Conservation (phyloP, 2,888 invertebrate genomes). For the Phaedon cochleariae region DNA sequence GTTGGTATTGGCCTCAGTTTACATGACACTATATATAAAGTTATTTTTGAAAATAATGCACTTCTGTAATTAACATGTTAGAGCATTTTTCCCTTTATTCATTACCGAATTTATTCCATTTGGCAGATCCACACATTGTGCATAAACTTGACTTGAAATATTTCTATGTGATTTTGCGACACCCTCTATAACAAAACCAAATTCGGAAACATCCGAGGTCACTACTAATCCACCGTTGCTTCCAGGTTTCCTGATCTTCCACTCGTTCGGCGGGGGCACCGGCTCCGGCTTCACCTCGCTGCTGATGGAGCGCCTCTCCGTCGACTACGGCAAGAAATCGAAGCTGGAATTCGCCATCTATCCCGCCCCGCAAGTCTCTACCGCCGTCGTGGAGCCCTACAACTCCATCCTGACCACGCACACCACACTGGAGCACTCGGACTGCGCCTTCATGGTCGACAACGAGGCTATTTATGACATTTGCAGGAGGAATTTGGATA, state of each 20-base stretch:
- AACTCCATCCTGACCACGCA: conserved; percentile 97
- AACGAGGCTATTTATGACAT: conserved; percentile 91
- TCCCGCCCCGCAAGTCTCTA: conserved; percentile 91
- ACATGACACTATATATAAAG: too few species aligned
- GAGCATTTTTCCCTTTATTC: too few species aligned
- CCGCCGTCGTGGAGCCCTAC: conserved; percentile 96
- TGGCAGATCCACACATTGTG: too few species aligned
- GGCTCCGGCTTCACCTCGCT: conserved; percentile 97
- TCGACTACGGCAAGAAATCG: conserved; percentile 96
- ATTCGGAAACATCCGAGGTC: too few species aligned
- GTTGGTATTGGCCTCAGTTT: too few species aligned
- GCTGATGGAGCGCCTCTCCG: conserved; percentile 94
- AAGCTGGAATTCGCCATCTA: conserved; percentile 97
- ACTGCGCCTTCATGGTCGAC: conserved; percentile 97
- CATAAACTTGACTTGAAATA: too few species aligned
- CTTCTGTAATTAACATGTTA: too few species aligned
- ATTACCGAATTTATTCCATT: too few species aligned
- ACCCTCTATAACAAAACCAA: too few species aligned
- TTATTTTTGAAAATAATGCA: too few species aligned
- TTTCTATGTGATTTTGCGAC: too few species aligned
- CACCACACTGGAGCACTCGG: conserved; percentile 93
- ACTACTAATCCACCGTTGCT: too few species aligned
- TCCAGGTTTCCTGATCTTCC: conserved; percentile 96
- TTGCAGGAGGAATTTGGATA: conserved; percentile 94
- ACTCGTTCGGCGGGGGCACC: conserved; percentile 93